Evolutionary conservation across 2,888 invertebrate species (phyloP), one percentile per base, ranked within the genome.

Genomic region (Eristalis tenax): DNA sequence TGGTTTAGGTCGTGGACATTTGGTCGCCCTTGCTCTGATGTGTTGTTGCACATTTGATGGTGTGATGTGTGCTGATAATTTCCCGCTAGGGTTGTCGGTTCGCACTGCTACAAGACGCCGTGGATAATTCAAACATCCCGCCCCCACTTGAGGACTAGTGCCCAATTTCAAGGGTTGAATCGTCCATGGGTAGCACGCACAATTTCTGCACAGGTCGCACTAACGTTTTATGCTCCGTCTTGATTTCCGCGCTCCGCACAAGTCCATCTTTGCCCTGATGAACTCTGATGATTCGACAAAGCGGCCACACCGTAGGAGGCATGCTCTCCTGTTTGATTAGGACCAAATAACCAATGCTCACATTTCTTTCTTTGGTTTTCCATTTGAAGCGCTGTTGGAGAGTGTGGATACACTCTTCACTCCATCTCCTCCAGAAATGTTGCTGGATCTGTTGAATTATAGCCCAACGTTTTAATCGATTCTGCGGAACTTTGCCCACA

Each of bases 91-190:
- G 59, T 61, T 22, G 26, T 26, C 15, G 23, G 26, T 43, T n/a
- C 15, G 15, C n/a, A 18, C 43, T n/a, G n/a, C 43, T 4, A 43
- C 6, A 43, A 6, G n/a, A 43, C n/a, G 43, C n/a, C 43, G n/a
- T 43, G n/a, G 43, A 43, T 43, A 18, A n/a, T n/a, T 43, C 43
- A 26, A 32, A 71, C 71, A 61, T 61, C 13, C 71, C 71, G 32
- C 70, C 71, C 61, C 71, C 71, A 71, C 61, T 61, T 71, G 71
- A 43, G 18, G 71, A 23, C 35, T 57, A 1, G 74, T 38, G 40
- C 65, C 57, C 65, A 74, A 74, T 74, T 74, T 5, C 11, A 26
- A 61, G 59, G 23, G 5, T 38, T 4, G 23, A 26, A 43, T 71
- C 59, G 57, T 63, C 15, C 28, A 64, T 65, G 1, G 73, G 73